A percentile compares a stretch with the other conserved stretches of the same genome.
These are phyloP conservation scores for Xiphophorus hellerii DNA, from an alignment of 2,113 vertebrate genomes.

Conservation along the genomic window DNA sequence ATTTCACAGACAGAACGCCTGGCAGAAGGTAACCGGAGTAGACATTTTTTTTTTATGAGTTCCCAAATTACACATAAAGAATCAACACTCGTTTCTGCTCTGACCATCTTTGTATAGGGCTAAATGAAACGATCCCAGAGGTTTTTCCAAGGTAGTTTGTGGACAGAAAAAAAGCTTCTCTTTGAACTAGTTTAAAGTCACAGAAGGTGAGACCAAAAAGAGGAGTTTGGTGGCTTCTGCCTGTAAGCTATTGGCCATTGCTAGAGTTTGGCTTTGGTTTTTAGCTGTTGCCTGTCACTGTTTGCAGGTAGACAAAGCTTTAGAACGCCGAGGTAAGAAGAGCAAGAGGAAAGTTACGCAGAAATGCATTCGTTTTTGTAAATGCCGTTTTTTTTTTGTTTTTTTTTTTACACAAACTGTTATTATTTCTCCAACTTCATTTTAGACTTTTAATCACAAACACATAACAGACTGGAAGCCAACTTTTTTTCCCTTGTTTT, in stretches of 20 bases:
- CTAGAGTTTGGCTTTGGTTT: conserved; percentile 99
- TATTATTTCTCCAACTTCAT: conserved; percentile 78
- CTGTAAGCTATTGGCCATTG: conserved; percentile 99
- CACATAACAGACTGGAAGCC: conserved; percentile 94
- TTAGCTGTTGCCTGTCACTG: conserved; percentile 99
- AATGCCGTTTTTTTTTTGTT: conserved; percentile 80
- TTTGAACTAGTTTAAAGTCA: conserved; percentile 99
- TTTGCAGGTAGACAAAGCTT: conserved; percentile 99
- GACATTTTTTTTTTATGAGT: conserved; percentile 80
- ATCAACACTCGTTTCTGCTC: conserved; percentile 69
- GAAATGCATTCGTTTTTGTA: conserved; percentile 90
- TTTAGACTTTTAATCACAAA: conserved; percentile 88
- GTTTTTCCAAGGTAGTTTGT: conserved; percentile 99
- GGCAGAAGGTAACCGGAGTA: conserved; percentile 86
- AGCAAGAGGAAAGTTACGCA: conserved; percentile 91
- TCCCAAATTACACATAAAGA: conserved; percentile 89
- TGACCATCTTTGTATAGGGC: conserved; percentile 91
- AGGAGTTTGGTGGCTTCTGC: conserved; percentile 96
- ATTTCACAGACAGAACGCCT: conserved; percentile 74
- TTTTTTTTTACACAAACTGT: conserved; percentile 83
- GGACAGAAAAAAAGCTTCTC: conserved; percentile 87
- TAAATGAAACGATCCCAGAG: conserved; percentile 99
- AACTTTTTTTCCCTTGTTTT: conserved; percentile 69
- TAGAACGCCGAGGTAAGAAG: conserved; percentile 98
- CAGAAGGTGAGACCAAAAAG: conserved; percentile 90